Evolutionary conservation across 2,888 invertebrate genomes (phyloP).

Genomic region (Aleiodes testaceus): DNA sequence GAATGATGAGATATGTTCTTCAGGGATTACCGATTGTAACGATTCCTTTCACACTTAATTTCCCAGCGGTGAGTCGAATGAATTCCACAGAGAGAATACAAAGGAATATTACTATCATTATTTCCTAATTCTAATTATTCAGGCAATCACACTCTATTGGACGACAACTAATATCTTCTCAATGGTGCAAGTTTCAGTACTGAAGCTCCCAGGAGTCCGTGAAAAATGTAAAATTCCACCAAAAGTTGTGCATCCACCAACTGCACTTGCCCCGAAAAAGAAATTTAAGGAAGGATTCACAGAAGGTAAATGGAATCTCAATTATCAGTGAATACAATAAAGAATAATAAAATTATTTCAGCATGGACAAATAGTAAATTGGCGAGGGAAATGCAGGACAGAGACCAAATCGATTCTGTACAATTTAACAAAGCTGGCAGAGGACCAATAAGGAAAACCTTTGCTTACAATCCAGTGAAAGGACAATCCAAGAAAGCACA

Average conservation of each 20-base stretch:
- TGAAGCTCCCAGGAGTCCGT: conserved; percentile 84
- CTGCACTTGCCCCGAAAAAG: conserved; percentile 76
- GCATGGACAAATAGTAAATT: conserved; percentile 90
- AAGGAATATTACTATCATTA: too few species aligned
- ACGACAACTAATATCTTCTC: conserved; percentile 90
- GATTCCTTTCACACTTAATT: conserved; percentile 90
- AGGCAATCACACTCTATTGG: conserved; percentile 94
- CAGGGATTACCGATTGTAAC: conserved; percentile 85
- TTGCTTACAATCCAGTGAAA: conserved; percentile 87
- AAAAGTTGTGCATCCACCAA: conserved; percentile 76
- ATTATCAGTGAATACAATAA: conserved; percentile 20
- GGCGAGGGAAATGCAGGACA: conserved; percentile 83
- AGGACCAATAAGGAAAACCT: conserved; percentile 91
- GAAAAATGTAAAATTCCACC: conserved; percentile 84
- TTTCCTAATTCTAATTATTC: conserved; percentile 40
- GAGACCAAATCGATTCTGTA: conserved; percentile 83
- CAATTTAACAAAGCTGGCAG: conserved; percentile 89
- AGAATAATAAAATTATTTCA: conserved; percentile 60
- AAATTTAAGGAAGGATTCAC: conserved; percentile 86
- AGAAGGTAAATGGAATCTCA: conserved; percentile 77
- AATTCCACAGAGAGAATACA: neutral
- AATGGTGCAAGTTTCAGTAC: conserved; percentile 83
- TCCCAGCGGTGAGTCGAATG: conserved; percentile 80
- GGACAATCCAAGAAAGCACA: conserved; percentile 65
- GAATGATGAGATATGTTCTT: conserved; percentile 83